A percentile compares a stretch with the other conserved stretches of the same genome.
phyloP scores from a whole-genome alignment of 1,140 invertebrate genomes.

The Anastrepha ludens region DNA sequence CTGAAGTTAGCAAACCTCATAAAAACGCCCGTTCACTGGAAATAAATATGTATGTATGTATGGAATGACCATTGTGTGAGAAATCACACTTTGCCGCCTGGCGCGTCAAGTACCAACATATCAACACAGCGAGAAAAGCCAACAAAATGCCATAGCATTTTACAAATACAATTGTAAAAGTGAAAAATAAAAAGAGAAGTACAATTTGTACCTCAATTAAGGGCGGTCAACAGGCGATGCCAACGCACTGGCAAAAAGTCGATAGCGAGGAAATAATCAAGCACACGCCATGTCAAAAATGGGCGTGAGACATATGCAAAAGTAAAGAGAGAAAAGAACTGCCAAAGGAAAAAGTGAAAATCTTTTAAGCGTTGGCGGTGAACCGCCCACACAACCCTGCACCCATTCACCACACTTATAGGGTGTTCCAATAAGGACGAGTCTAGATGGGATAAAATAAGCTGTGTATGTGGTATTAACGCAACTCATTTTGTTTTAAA shows the following conservation, averaged over 20 bases:
- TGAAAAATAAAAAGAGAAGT: neutral
- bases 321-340: neutral
- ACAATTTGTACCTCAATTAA: constrained; percentile 36
- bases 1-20: too few relatives aligned
- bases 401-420: neutral
- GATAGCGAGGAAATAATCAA: neutral
- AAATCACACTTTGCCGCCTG: neutral
- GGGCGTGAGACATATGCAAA: constrained; percentile 29
- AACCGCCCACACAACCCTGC: neutral
- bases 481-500: too few relatives aligned
- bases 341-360: neutral
- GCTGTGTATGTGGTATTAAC: too few relatives aligned
- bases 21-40: too few relatives aligned
- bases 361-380: neutral
- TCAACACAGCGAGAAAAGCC: neutral
- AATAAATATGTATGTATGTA: too few relatives aligned
- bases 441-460: too few relatives aligned
- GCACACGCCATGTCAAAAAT: neutral
- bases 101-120: neutral
- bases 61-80: neutral
- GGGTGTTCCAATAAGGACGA: too few relatives aligned
- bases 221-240: constrained; percentile 34
- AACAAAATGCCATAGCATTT: neutral
- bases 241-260: neutral
- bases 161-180: neutral